These are phyloP conservation scores for Nibea albiflora DNA, from an alignment of 2,113 vertebrate species.

Conservation along the genomic window DNA sequence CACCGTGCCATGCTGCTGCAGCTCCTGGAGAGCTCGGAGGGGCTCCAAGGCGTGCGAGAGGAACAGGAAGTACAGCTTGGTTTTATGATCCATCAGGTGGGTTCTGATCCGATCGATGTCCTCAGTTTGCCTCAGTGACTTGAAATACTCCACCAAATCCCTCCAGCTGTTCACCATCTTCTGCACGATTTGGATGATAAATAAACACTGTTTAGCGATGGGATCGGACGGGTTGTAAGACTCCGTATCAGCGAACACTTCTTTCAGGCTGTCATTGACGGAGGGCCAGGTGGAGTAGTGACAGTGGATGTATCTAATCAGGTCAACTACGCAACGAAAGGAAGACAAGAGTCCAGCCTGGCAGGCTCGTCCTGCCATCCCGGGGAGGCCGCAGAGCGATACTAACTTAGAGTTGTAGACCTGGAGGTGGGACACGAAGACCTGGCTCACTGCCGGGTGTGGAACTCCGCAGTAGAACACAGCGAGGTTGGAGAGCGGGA, in stretches of 20 bases:
- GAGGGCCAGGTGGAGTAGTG: conserved; percentile 50
- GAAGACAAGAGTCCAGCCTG: conserved; percentile 58
- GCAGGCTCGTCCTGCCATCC: conserved; percentile 64
- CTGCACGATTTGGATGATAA: conserved; percentile 56
- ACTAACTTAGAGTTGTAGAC: conserved; percentile 55
- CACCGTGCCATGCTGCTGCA: neutral
- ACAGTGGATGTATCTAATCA: conserved; percentile 69
- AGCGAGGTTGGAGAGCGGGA: conserved; percentile 63
- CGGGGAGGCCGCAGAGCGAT: conserved; percentile 69
- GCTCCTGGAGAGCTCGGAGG: conserved; percentile 65
- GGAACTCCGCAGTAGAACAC: conserved; percentile 71
- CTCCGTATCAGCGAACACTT: conserved; percentile 42
- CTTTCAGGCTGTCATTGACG: conserved; percentile 42
- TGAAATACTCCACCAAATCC: conserved; percentile 70
- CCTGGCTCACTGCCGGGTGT: neutral
- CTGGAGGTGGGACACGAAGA: conserved; percentile 53
- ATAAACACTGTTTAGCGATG: conserved; percentile 37
- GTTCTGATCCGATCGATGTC: neutral
- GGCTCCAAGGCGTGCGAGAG: conserved; percentile 75
- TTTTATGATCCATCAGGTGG: conserved; percentile 50
- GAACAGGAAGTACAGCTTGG: conserved; percentile 73
- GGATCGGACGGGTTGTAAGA: neutral
- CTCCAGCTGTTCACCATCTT: conserved; percentile 71
- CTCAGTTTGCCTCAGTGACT: neutral
- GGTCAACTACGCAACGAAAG: conserved; percentile 56